These are phyloP conservation scores for Exaiptasia diaphana DNA, from an alignment of 64 coral and sea anemone genomes.

Conservation along the genomic window DNA sequence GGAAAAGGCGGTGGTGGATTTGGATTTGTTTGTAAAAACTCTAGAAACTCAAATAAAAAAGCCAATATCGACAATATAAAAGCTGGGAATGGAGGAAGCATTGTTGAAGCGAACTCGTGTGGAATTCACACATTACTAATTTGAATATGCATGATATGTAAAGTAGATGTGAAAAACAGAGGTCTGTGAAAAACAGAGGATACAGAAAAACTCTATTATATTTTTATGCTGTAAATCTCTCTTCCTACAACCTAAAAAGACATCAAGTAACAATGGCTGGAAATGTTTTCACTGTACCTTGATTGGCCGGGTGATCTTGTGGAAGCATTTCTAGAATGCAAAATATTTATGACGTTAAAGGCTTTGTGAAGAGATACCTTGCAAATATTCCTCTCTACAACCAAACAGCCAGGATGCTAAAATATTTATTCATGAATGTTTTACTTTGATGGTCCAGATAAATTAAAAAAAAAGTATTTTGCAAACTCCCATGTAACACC, in stretches of 20 bases:
- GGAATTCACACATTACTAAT: background rate
- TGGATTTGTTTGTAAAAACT: background rate
- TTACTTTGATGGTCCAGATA: too few relatives aligned
- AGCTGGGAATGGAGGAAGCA: background rate
- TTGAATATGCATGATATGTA: background rate
- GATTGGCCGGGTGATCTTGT: too few relatives aligned
- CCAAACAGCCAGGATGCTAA: too few relatives aligned
- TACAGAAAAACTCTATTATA: background rate
- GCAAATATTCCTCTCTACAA: too few relatives aligned
- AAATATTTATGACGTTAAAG: too few relatives aligned
- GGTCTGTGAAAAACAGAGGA: background rate
- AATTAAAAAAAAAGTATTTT: too few relatives aligned
- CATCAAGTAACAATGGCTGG: too few relatives aligned
- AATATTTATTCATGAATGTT: too few relatives aligned
- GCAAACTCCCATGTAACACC: too few relatives aligned
- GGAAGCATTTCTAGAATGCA: too few relatives aligned
- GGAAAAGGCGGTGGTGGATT: background rate
- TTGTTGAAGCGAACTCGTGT: background rate
- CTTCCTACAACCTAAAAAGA: background rate
- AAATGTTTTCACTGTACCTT: too few relatives aligned
- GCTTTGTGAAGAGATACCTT: too few relatives aligned
- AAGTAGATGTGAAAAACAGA: background rate
- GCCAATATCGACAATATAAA: background rate
- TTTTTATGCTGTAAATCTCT: background rate
- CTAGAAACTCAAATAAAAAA: background rate